Evolutionary conservation across 2,888 invertebrate species (phyloP).

Genomic region (Calameuta pallipes): DNA sequence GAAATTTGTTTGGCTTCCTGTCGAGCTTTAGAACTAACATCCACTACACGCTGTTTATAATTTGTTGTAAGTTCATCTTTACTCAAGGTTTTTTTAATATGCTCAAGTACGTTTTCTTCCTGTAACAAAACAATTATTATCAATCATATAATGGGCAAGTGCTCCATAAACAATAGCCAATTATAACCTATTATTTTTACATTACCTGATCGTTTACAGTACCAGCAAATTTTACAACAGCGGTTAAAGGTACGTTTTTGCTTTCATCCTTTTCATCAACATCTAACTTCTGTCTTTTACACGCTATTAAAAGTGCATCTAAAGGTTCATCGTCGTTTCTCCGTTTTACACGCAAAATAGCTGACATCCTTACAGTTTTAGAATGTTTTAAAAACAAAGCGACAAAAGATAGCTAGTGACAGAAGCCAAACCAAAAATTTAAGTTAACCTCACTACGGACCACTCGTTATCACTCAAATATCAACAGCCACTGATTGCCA

Average conservation of each 20-base stretch:
- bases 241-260: slow-evolving; percentile 63
- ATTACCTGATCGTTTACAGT: slow-evolving; percentile 77
- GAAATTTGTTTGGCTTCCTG: slow-evolving; percentile 66
- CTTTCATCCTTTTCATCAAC: slow-evolving; percentile 58
- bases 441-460: neutral
- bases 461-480: neutral
- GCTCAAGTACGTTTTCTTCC: slow-evolving; percentile 59
- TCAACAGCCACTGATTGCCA: neutral
- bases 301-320: slow-evolving; percentile 77
- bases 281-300: slow-evolving; percentile 75
- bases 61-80: slow-evolving; percentile 68
- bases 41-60: slow-evolving; percentile 67
- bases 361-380: slow-evolving; percentile 64
- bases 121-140: slow-evolving; percentile 44
- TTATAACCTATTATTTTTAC: neutral
- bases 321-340: slow-evolving; percentile 78
- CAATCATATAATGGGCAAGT: neutral
- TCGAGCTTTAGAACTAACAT: slow-evolving; percentile 66
- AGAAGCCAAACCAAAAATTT: neutral
- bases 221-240: slow-evolving; percentile 78
- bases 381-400: neutral
- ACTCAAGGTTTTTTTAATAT: slow-evolving; percentile 62
- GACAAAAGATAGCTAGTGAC: neutral
- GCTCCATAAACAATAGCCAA: neutral
- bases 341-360: slow-evolving; percentile 80